These are phyloP conservation scores for Manis crassicaudata DNA, from an alignment of 2,797 vertebrate genomes.

Conservation along the genomic window DNA sequence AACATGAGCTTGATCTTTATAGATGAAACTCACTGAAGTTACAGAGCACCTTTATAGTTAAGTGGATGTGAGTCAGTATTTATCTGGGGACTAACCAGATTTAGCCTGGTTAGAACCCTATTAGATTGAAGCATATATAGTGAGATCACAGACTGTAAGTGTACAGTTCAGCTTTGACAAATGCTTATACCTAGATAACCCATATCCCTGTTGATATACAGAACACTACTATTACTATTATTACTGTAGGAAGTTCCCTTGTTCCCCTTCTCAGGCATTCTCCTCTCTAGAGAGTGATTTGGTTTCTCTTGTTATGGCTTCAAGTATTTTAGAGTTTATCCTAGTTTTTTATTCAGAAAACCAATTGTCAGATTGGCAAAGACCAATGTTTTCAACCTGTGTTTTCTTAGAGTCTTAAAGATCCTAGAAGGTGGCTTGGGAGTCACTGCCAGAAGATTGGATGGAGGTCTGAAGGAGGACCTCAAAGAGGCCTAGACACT, in stretches of 20 bases:
- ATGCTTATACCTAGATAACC: not conserved
- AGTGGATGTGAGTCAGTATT: not conserved
- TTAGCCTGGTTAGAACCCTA: not conserved
- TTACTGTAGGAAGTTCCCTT: not conserved
- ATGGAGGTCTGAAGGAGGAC: not conserved
- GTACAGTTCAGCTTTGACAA: not conserved
- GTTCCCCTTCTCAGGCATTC: not conserved
- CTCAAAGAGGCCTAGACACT: not conserved
- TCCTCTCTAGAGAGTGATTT: not conserved
- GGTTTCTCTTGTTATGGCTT: not conserved
- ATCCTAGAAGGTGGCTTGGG: not conserved
- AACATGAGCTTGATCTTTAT: not conserved
- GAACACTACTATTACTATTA: not conserved
- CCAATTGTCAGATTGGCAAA: not conserved
- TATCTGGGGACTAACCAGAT: not conserved
- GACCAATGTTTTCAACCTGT: not conserved
- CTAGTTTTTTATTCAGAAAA: constrained; percentile 26
- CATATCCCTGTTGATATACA: not conserved
- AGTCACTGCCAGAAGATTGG: not conserved
- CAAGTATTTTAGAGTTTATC: not conserved
- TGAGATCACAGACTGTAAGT: not conserved
- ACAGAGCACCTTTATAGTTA: not conserved
- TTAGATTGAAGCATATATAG: not conserved
- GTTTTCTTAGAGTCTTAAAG: not conserved
- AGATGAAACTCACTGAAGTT: not conserved